phyloP scores from a whole-genome alignment of 2,113 vertebrate genomes.

The Hyla sarda region DNA sequence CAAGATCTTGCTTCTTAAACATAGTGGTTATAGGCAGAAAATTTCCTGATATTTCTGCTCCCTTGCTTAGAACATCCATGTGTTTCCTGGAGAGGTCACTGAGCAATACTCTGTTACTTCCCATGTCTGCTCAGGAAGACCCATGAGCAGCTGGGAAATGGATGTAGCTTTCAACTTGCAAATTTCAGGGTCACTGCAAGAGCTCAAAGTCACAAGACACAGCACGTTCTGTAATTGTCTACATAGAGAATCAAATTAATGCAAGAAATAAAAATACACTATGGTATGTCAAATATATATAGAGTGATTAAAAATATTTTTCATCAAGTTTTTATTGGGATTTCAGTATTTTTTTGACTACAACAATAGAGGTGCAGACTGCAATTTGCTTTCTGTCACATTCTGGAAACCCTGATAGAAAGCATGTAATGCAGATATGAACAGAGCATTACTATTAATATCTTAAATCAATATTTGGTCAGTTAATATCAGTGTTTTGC shows the following conservation, averaged over 20 bases:
- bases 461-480: too few relatives aligned
- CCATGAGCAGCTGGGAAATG: neutral
- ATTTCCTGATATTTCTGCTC: slow-evolving; percentile 17
- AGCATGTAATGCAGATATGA: neutral
- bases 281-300: neutral
- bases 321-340: neutral
- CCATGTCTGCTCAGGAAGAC: slow-evolving; percentile 26
- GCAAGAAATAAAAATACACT: neutral
- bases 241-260: neutral
- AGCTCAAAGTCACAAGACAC: neutral
- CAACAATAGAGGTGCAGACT: neutral
- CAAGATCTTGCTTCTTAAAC: neutral
- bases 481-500: too few relatives aligned
- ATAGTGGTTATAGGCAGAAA: neutral
- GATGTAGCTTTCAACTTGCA: neutral
- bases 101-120: neutral
- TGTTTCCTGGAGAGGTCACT: slow-evolving; percentile 29
- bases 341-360: neutral
- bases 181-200: slow-evolving; percentile 9
- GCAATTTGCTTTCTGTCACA: neutral
- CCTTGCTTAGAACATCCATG: neutral
- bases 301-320: neutral
- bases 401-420: neutral
- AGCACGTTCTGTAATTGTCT: neutral
- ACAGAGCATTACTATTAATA: neutral